A percentile compares a stretch with the other conserved stretches of the same genome.
phyloP scores from a whole-genome alignment of 1,140 invertebrate species.

The Choristoneura fumiferana region DNA sequence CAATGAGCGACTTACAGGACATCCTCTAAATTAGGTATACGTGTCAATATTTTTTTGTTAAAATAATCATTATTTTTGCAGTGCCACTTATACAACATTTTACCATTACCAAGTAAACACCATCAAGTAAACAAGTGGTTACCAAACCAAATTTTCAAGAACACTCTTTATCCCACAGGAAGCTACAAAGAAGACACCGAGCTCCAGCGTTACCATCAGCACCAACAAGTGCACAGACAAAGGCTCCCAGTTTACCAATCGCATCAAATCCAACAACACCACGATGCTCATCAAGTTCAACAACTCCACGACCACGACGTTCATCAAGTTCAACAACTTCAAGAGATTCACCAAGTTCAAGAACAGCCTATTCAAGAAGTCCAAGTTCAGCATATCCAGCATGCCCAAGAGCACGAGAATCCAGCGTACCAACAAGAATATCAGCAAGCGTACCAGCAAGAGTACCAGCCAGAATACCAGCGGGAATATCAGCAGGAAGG shows the following conservation, averaged over 20 bases:
- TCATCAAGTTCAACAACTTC: not conserved
- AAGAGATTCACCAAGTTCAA: not conserved
- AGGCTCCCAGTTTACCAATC: not conserved
- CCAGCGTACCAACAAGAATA: not conserved
- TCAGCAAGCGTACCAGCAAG: not conserved
- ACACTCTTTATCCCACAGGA: not conserved
- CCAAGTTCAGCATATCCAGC: not conserved
- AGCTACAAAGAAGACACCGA: slow-evolving; percentile 13
- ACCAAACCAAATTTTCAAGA: no score
- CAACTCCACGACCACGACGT: not conserved
- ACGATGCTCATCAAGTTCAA: not conserved
- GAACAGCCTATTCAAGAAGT: not conserved
- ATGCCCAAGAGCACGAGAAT: not conserved
- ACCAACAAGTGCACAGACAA: not conserved
- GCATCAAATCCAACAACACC: not conserved
- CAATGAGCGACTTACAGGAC: no score
- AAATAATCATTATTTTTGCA: no score
- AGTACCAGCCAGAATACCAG: not conserved
- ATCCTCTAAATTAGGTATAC: no score
- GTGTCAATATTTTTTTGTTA: no score
- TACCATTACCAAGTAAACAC: no score
- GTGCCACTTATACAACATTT: no score
- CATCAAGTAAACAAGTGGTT: no score
- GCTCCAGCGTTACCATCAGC: not conserved
- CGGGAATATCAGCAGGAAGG: not conserved